Evolutionary conservation across 2,113 vertebrate genomes (phyloP), one percentile per base, ranked within the genome.

Genomic region (Rattus rattus): DNA sequence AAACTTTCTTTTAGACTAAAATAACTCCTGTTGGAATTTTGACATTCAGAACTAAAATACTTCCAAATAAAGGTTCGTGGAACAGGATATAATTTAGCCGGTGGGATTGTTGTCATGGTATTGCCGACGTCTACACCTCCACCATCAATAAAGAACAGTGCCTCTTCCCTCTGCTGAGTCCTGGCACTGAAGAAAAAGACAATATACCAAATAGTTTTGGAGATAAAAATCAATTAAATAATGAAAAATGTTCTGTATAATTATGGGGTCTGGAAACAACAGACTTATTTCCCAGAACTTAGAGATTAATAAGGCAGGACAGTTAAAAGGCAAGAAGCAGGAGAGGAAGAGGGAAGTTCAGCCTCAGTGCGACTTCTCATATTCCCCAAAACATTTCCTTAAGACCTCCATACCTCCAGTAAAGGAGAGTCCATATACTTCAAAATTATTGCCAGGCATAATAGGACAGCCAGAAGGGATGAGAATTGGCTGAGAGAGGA

Each of bases 21-120:
- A 88, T 61, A 88, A 88, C 22, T 79, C 26, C 80, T 61, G 49
- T 79, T 52, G 69, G 36, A 8, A 86, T 91, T 93, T 96, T 77
- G 76, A 94, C 61, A 63, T 83, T 70, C 83, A 76, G 28, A 92
- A 85, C 24, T 70, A 24, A 90, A 94, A 59, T 4, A 39, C n/a
- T 96, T 95, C 6, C 43, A 65, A 88, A 61, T 92, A 39, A 96
- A 91, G 39, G 6, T 4, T 61, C 7, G 67, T 7, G 1, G 5
- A 72, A 86, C 36, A 20, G 13, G 5, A 59, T 52, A 80, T 70
- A 59, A 75, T 13, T 79, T 84, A 88, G 87, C 47, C 28, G 91
- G 75, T 17, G 24, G 33, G 22, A 63, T 69, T 70, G 76, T 43
- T 63, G 26, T 26, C 24, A 1, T 11, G 0, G 24, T 33, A 1